Evolutionary conservation across 92 coral and sea anemone genomes (phyloP), one percentile per base, ranked within the genome.

Genomic region (Montipora capitata): DNA sequence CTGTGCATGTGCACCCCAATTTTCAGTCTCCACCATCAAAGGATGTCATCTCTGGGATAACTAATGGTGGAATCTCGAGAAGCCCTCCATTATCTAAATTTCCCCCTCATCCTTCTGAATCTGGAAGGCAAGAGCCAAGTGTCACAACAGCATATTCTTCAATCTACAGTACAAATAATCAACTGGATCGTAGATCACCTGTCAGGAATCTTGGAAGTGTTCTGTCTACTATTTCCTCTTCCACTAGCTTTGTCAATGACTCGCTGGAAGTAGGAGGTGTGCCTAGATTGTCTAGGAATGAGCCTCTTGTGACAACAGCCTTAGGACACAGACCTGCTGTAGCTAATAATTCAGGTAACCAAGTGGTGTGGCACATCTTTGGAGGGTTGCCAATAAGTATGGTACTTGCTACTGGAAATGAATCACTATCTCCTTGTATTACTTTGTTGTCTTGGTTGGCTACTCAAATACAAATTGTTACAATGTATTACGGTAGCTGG

Each of bases 221-320:
- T 12, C 85, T 81, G 40, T 77, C 86, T 4, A 35, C 78, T 38
- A 74, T 68, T 58, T 63, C 91, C 4, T 88, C 82, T 70, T 51
- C 80, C 40, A 62, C 90, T 2, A 88, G 90, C 64, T 93, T 93
- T 95, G 98, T 93, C 94, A 96, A 93, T 67, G 98, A 95, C 78
- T 91, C 96, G 7, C 76, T 91, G 44, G 98, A 95, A 74, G 70
- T 91, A 10, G 78, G 92, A 6, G 85, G 92, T 40, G 56, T 76
- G 13, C 72, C 83, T 11, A 64, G 88, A 13, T 17, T 63, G 20
- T 48, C 71, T 20, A 68, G 79, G 43, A 85, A 71, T 45, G 95
- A 91, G 42, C 11, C 67, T 27, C 82, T 90, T 39, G 80, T 95
- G 39, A 51, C 81, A n/a, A 91, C 96, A 8, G 78, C 92, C 2